A percentile compares a stretch with the other conserved stretches of the same genome.
phyloP scores from a whole-genome alignment of 2,797 vertebrate genomes.

The Tragelaphus eurycerus region DNA sequence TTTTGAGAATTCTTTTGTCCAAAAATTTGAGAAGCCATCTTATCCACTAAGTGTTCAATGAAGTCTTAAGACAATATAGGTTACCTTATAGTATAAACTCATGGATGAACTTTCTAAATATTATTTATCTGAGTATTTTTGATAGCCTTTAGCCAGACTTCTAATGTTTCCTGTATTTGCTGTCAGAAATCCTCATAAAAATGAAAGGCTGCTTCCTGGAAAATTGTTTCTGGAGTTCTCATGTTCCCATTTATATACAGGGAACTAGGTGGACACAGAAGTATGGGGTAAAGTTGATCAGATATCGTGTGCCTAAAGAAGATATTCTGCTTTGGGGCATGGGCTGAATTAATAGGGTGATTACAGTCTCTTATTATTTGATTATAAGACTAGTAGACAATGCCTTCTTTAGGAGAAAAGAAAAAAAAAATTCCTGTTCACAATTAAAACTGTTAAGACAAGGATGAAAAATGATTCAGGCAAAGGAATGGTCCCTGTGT shows the following conservation, averaged over 20 bases:
- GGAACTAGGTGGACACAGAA: neutral
- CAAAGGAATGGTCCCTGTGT: neutral
- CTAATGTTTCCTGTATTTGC: neutral
- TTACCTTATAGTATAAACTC: neutral
- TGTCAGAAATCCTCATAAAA: neutral
- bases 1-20: neutral
- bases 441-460: neutral
- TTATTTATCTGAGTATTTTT: neutral
- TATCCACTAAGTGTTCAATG: neutral
- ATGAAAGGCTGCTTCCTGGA: neutral
- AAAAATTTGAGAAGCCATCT: neutral
- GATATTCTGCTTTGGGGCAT: neutral
- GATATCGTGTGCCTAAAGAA: neutral
- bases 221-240: neutral
- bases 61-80: neutral
- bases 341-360: neutral
- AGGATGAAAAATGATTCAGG: neutral
- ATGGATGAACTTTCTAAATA: conserved; percentile 1
- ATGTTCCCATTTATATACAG: neutral
- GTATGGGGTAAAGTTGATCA: neutral
- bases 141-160: neutral
- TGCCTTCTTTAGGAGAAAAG: neutral
- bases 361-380: neutral
- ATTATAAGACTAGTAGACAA: neutral
- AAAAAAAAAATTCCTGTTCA: neutral